phyloP scores from a whole-genome alignment of 2,888 invertebrate species.

The Muscina levida region DNA sequence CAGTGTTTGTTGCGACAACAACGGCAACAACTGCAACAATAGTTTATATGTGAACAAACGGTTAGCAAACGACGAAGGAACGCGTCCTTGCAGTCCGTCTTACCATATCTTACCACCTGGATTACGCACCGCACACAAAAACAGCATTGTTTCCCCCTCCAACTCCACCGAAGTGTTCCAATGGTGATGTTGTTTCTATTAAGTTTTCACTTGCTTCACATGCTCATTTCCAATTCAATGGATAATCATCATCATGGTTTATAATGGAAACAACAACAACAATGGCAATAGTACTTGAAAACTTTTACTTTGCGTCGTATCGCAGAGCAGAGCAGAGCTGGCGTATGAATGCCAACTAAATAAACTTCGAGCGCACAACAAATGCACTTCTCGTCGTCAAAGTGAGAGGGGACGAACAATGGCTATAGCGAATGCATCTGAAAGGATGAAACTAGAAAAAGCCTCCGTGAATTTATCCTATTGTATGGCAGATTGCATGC shows the following conservation, averaged over 20 bases:
- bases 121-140: not conserved
- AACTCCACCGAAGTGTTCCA: slow-evolving; percentile 9
- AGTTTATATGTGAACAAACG: slow-evolving; percentile 15
- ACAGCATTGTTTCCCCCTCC: not conserved
- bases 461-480: too few species aligned
- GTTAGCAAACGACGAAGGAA: too few species aligned
- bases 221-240: slow-evolving; percentile 77
- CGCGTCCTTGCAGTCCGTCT: too few species aligned
- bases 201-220: slow-evolving; percentile 57
- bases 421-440: not conserved
- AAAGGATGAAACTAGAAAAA: too few species aligned
- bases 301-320: not conserved
- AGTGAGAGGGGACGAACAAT: not conserved
- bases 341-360: too few species aligned
- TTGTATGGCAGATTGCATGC: too few species aligned
- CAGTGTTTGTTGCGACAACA: slow-evolving; percentile 35
- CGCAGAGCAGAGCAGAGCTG: too few species aligned
- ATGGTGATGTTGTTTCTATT: slow-evolving; percentile 18
- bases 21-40: not conserved
- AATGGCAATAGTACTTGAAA: slow-evolving; percentile 3
- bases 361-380: not conserved
- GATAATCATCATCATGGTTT: slow-evolving; percentile 76
- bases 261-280: slow-evolving; percentile 56
- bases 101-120: slow-evolving; percentile 31
- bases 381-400: not conserved